Percentiles rank a stretch among this genome's conserved stretches.
Conservation (phyloP, 1,140 invertebrate genomes). For the Saccostrea cuccullata region DNA sequence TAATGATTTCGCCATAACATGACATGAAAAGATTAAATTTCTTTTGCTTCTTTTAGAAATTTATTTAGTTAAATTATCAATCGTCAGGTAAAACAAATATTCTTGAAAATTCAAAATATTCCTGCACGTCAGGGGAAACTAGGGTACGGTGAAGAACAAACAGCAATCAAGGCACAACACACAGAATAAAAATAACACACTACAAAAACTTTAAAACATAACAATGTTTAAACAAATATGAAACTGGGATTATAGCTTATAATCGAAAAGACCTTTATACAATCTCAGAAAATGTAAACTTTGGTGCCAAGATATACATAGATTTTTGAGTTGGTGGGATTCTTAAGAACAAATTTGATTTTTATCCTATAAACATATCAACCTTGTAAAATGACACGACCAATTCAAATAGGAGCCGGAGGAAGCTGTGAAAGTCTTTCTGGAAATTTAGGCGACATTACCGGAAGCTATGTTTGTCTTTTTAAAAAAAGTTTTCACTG, state of each 20-base stretch:
- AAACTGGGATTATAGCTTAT: slow-evolving; percentile 29
- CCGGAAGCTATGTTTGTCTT: too few relatives aligned
- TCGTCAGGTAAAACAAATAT: slow-evolving; percentile 19
- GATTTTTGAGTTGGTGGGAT: slow-evolving; percentile 24
- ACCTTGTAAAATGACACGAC: not conserved
- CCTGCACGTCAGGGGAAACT: slow-evolving; percentile 1
- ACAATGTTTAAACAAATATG: slow-evolving; percentile 36
- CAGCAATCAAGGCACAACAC: not conserved
- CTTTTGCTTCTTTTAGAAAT: not conserved
- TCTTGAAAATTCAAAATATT: not conserved
- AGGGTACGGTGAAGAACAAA: slow-evolving; percentile 23
- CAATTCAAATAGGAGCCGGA: not conserved
- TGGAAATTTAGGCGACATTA: not conserved
- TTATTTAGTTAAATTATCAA: not conserved
- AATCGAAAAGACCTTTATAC: slow-evolving; percentile 37
- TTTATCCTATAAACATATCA: not conserved
- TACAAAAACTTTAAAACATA: slow-evolving; percentile 24
- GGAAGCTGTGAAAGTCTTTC: not conserved
- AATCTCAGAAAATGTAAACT: slow-evolving; percentile 22
- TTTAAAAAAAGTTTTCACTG: too few relatives aligned
- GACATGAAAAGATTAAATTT: not conserved
- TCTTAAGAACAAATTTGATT: not conserved
- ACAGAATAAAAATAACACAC: slow-evolving; percentile 3
- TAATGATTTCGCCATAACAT: not conserved
- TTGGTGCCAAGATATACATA: not conserved